Conservation (phyloP, 2,113 vertebrate species). For the Ursus arctos region DNA sequence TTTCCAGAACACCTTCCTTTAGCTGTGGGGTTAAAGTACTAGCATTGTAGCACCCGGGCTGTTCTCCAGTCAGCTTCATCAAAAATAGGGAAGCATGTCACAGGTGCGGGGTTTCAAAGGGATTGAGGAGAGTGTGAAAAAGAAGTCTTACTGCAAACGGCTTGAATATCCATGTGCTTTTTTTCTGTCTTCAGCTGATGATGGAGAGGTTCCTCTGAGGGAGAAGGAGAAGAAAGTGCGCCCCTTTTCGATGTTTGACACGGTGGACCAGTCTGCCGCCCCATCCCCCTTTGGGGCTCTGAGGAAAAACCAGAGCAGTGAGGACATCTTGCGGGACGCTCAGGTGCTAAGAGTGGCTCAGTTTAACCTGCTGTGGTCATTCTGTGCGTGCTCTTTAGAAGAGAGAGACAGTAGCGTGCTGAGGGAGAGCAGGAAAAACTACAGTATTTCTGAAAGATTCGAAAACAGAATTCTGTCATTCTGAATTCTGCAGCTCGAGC, state of each 20-base stretch:
- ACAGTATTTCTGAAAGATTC: not conserved
- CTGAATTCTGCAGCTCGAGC: not conserved
- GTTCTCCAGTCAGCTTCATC: not conserved
- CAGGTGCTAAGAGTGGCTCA: constrained; percentile 86
- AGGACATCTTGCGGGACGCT: constrained; percentile 94
- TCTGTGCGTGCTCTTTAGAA: not conserved
- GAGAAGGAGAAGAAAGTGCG: constrained; percentile 94
- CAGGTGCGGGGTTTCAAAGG: not conserved
- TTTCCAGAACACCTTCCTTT: not conserved
- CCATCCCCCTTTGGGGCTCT: constrained; percentile 85
- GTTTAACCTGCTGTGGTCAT: not conserved
- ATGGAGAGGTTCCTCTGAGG: constrained; percentile 90
- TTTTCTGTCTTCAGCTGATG: constrained; percentile 77
- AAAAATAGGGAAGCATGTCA: not conserved
- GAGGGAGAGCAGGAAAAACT: not conserved
- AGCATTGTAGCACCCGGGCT: not conserved
- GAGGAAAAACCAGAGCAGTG: constrained; percentile 98
- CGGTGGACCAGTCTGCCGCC: constrained; percentile 88
- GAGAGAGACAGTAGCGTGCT: not conserved
- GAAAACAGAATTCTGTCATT: not conserved
- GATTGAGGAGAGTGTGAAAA: not conserved
- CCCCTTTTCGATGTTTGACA: constrained; percentile 96
- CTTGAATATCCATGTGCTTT: not conserved
- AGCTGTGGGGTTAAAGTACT: not conserved
- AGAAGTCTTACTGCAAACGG: not conserved